Base-by-base conservation (phyloP, 2,888 invertebrate species). In the Litoditis marina region DNA sequence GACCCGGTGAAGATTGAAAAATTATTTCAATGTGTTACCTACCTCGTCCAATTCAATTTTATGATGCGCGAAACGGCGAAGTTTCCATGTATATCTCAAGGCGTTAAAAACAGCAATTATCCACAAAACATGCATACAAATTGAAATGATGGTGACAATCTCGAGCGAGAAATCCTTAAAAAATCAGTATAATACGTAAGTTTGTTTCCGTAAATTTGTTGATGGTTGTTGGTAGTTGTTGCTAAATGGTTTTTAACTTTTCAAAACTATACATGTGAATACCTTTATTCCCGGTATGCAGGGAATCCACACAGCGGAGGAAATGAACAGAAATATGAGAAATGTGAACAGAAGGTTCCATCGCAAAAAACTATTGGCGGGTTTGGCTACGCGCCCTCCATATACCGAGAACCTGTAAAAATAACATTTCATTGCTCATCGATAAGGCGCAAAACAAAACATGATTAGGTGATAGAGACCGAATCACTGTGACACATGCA, bases 301-400 rank as follows among this genome's bases (percentile, higher is more conserved):
- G 4, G 77, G 72, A 28, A 78, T 66, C 78, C 78, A 78, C 30
- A 78, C 67, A 25, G 78, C 72, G 5, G 70, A 68, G n/a, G 77
- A 58, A 47, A 78, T 63, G 52, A 76, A 74, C 31, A 77, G 50
- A 42, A 78, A 71, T 16, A 78, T 76, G 46, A 78, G 56, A 39
- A 79, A 67, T 7, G 78, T 78, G 68, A 78, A 78, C 2, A 78
- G 66, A 11, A 78, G 56, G 54, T 78, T 78, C 78, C 78, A 78
- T n/a, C 78, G 74, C 25, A 78, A 56, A 32, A 71, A 75, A 0
- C 66, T 62, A 44, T 78, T 75, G 0, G 76, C 74, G 16, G 75
- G 73, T 51, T 78, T 78, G 19, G 73, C 66, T 47, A 69, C 60
- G 39, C 72, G n/a, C n/a, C n/a, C n/a, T n/a, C n/a, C n/a, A n/a